phyloP scores from a whole-genome alignment of 2,888 invertebrate genomes.

The Plusia festucae region DNA sequence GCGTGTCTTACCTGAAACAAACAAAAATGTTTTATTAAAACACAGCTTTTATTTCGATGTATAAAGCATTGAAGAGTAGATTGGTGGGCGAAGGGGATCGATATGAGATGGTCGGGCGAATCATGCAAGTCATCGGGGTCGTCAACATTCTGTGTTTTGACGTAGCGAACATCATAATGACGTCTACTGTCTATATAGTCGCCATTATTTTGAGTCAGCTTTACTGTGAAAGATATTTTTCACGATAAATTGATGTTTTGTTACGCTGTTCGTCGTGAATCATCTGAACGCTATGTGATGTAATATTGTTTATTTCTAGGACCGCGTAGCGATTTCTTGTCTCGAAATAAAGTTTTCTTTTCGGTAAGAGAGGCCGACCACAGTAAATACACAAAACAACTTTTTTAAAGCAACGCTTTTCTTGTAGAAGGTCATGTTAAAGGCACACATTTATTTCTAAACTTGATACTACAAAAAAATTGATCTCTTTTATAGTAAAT shows the following conservation, averaged over 20 bases:
- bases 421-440: not conserved
- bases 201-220: constrained; percentile 58
- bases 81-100: constrained; percentile 68
- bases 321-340: constrained; percentile 22
- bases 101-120: constrained; percentile 73
- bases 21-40: constrained; percentile 60
- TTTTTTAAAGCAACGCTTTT: not conserved
- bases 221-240: constrained; percentile 51
- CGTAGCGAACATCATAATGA: constrained; percentile 72
- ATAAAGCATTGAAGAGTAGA: constrained; percentile 58
- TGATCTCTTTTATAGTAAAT: too few species aligned
- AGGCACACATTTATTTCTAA: too few species aligned
- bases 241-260: constrained; percentile 56
- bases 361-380: not conserved
- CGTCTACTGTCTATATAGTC: constrained; percentile 64
- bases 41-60: constrained; percentile 37
- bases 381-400: constrained; percentile 7
- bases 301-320: constrained; percentile 49
- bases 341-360: constrained; percentile 24
- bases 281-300: constrained; percentile 40
- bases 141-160: constrained; percentile 80
- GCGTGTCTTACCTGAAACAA: constrained; percentile 75
- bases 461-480: too few species aligned
- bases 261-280: constrained; percentile 53
- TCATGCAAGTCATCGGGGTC: constrained; percentile 84